phyloP scores from a whole-genome alignment of 53 echinoderm and acorn worm species.

The Crossaster papposus region DNA sequence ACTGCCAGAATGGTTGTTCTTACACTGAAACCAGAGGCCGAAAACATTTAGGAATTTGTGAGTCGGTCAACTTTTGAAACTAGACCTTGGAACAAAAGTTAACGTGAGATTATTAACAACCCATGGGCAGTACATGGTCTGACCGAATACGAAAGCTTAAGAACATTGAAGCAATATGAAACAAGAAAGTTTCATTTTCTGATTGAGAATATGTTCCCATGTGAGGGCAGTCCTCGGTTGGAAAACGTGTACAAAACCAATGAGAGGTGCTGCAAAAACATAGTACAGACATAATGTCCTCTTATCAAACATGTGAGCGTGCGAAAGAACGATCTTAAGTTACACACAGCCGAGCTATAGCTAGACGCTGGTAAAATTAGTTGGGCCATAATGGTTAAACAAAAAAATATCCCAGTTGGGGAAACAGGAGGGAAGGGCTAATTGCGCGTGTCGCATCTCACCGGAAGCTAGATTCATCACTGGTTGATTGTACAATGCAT shows the following conservation, averaged over 20 bases:
- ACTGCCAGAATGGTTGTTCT: too few species aligned
- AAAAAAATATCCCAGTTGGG: neutral
- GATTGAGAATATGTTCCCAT: too few species aligned
- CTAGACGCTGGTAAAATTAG: neutral
- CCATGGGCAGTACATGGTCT: too few species aligned
- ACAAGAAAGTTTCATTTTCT: too few species aligned
- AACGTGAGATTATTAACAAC: too few species aligned
- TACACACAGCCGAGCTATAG: neutral
- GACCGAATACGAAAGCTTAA: too few species aligned
- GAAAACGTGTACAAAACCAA: neutral
- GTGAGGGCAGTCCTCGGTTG: too few species aligned
- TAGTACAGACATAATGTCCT: neutral
- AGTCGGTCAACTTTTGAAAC: too few species aligned
- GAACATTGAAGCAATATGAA: too few species aligned
- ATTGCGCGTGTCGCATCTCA: conserved; percentile 28
- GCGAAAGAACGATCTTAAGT: neutral
- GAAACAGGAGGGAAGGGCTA: neutral
- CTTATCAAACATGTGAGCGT: neutral
- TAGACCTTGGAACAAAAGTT: too few species aligned
- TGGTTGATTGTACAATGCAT: neutral
- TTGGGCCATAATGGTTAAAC: neutral
- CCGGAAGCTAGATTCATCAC: conserved; percentile 6
- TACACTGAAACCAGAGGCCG: too few species aligned
- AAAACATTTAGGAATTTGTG: too few species aligned
- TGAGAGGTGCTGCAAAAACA: neutral